A percentile compares a stretch with the other conserved stretches of the same genome.
Conservation (phyloP, 2,113 vertebrate genomes). For the Oryzias melastigma region DNA sequence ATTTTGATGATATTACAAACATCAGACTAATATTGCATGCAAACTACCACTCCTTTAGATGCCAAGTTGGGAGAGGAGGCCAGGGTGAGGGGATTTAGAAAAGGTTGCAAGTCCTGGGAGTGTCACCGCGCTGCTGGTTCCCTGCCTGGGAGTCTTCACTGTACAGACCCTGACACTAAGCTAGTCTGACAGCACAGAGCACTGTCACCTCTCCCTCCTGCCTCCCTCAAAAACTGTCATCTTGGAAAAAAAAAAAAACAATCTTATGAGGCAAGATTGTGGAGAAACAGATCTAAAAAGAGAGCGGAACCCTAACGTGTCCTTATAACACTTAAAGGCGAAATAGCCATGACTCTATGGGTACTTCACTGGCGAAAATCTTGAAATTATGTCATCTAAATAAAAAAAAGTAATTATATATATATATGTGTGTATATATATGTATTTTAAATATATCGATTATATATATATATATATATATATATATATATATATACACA, state of each 20-base stretch:
- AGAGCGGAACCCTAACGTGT: neutral
- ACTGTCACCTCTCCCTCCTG: conserved; percentile 19
- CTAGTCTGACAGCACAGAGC: conserved; percentile 46
- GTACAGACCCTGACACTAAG: conserved; percentile 33
- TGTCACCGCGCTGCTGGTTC: conserved; percentile 39
- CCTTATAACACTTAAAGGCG: no score
- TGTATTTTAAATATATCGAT: no score
- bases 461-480: no score
- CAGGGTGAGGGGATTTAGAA: conserved; percentile 20
- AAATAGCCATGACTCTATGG: no score
- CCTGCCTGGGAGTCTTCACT: conserved; percentile 35
- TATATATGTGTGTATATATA: no score
- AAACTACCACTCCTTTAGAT: conserved; percentile 11
- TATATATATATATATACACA: no score
- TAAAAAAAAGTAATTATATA: no score
- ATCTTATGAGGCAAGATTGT: neutral
- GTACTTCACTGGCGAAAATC: no score
- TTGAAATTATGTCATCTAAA: no score
- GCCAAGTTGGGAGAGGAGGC: conserved; percentile 26
- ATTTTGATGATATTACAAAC: neutral
- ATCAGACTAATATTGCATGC: conserved; percentile 4
- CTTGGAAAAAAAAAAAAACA: neutral
- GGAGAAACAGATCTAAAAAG: neutral
- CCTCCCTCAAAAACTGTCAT: conserved; percentile 15
- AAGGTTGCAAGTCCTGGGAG: conserved; percentile 45